Conservation (phyloP, 2,888 invertebrate species). For the Petrolisthes manimaculis region DNA sequence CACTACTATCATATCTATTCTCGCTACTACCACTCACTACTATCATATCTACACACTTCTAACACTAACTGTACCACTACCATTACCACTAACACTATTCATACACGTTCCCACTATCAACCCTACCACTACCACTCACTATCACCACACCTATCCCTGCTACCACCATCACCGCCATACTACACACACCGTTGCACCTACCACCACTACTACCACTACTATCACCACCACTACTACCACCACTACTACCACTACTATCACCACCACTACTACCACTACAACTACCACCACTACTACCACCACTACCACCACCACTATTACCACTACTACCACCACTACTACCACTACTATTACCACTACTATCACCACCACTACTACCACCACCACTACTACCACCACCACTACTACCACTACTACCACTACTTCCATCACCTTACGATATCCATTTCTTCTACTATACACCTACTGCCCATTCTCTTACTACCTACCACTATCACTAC, state of each 20-base stretch:
- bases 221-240: slow-evolving; percentile 21
- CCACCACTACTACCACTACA: slow-evolving; percentile 27
- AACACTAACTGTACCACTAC: neutral
- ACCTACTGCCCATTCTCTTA: neutral
- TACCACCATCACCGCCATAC: slow-evolving; percentile 1
- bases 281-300: slow-evolving; percentile 11
- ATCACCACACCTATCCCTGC: slow-evolving; percentile 10
- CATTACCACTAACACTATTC: neutral
- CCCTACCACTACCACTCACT: neutral
- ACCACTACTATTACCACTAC: slow-evolving; percentile 20
- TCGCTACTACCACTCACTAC: neutral
- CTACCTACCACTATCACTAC: no score
- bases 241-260: slow-evolving; percentile 25
- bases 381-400: neutral
- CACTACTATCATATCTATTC: neutral
- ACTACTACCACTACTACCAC: neutral
- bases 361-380: slow-evolving; percentile 18
- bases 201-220: slow-evolving; percentile 4
- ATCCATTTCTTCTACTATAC: neutral
- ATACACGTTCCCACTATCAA: neutral
- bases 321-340: slow-evolving; percentile 30
- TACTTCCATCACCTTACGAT: neutral
- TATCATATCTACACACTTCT: neutral
- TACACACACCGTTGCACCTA: neutral
- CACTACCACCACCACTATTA: slow-evolving; percentile 29